Conservation (phyloP, 30 jellyfish, hydroid and myxozoan species). For the Phacellophora camtschatica region DNA sequence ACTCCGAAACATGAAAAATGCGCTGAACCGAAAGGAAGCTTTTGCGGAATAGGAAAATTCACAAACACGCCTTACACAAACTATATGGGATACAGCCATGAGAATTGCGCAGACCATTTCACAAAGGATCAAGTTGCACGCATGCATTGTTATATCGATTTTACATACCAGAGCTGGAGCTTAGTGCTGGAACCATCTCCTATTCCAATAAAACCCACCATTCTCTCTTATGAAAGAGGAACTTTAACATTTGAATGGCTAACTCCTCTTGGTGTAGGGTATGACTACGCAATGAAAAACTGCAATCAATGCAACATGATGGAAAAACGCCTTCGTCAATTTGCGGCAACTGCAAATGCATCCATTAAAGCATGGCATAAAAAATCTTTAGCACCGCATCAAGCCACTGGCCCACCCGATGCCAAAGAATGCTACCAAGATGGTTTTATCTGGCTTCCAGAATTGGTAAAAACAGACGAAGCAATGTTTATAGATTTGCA, state of each 20-base stretch:
- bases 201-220: slow-evolving; percentile 76
- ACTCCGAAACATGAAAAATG: slow-evolving; percentile 67
- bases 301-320: slow-evolving; percentile 61
- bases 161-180: slow-evolving; percentile 60
- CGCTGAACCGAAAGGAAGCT: slow-evolving; percentile 24
- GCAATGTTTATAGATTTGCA: slow-evolving; percentile 51
- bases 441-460: slow-evolving; percentile 53
- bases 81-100: slow-evolving; percentile 81
- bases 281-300: neutral
- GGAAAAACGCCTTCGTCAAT: slow-evolving; percentile 35
- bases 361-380: neutral
- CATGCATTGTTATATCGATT: slow-evolving; percentile 93
- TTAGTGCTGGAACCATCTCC: slow-evolving; percentile 63
- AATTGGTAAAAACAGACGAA: neutral
- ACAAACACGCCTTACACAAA: slow-evolving; percentile 74
- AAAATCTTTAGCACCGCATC: slow-evolving; percentile 24
- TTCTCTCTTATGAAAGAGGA: slow-evolving; percentile 31
- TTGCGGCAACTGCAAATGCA: slow-evolving; percentile 51
- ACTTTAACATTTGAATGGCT: slow-evolving; percentile 63
- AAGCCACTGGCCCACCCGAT: slow-evolving; percentile 92
- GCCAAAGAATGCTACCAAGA: slow-evolving; percentile 49
- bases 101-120: slow-evolving; percentile 69
- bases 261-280: slow-evolving; percentile 74
- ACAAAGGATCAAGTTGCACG: slow-evolving; percentile 89
- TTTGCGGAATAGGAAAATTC: slow-evolving; percentile 21